These are phyloP conservation scores for Brachypodius melanocephalos DNA, from an alignment of 2,113 vertebrate genomes.

Conservation along the genomic window DNA sequence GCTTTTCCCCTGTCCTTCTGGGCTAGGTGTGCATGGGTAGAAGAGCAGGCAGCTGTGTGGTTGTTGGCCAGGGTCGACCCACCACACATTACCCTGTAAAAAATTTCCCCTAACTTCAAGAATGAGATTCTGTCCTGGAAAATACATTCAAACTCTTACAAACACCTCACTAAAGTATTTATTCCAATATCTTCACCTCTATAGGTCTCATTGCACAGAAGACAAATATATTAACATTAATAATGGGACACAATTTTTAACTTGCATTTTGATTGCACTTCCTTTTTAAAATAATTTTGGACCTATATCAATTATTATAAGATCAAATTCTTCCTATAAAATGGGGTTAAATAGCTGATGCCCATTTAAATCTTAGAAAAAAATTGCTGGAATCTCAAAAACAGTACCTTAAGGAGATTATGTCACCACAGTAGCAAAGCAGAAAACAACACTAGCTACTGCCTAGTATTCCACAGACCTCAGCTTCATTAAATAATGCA, in stretches of 20 bases:
- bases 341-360: not conserved
- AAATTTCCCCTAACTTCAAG: not conserved
- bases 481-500: not conserved
- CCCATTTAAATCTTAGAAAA: not conserved
- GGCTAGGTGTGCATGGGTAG: not conserved
- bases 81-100: not conserved
- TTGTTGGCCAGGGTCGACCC: accelerated
- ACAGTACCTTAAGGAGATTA: not conserved
- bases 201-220: not conserved
- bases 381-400: not conserved
- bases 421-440: not conserved
- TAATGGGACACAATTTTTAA: not conserved
- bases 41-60: not conserved
- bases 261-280: not conserved
- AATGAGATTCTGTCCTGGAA: not conserved
- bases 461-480: not conserved
- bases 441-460: not conserved
- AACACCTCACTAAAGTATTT: not conserved
- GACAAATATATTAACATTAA: not conserved
- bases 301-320: not conserved
- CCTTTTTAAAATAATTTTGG: not conserved
- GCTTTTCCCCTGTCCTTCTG: not conserved
- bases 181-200: not conserved
- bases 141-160: not conserved
- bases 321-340: not conserved